Conservation (phyloP, 2,797 vertebrate genomes). For the Gymnodraco acuticeps region DNA sequence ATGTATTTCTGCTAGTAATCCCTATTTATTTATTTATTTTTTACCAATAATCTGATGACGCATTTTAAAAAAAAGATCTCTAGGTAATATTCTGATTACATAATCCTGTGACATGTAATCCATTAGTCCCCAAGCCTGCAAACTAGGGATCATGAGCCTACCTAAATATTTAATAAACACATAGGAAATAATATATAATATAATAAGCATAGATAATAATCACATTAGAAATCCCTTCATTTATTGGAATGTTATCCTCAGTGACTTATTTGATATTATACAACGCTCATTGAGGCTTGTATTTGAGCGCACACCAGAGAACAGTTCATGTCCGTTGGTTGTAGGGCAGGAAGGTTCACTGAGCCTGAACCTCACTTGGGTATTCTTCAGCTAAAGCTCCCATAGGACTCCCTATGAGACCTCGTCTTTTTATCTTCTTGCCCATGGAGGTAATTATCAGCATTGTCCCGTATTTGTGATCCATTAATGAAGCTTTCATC, state of each 20-base stretch:
- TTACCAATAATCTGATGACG: too few relatives aligned
- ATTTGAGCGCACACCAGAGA: background rate
- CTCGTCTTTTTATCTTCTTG: slow-evolving; percentile 60
- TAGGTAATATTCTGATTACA: too few relatives aligned
- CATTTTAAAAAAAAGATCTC: too few relatives aligned
- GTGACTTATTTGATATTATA: slow-evolving; percentile 22
- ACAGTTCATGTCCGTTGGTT: slow-evolving; percentile 1
- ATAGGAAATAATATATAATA: too few relatives aligned
- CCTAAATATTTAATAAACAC: too few relatives aligned
- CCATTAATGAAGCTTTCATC: slow-evolving; percentile 76
- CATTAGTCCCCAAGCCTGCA: too few relatives aligned
- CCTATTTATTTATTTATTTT: too few relatives aligned
- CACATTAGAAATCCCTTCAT: slow-evolving; percentile 6
- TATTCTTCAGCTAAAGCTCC: slow-evolving; percentile 38
- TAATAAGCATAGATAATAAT: too few relatives aligned
- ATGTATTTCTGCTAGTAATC: too few relatives aligned
- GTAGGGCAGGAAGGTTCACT: slow-evolving; percentile 2
- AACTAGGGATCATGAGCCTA: too few relatives aligned
- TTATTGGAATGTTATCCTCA: slow-evolving; percentile 4
- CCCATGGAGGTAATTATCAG: slow-evolving; percentile 74
- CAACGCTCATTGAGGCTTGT: slow-evolving; percentile 14
- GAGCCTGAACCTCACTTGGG: slow-evolving; percentile 25
- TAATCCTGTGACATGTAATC: too few relatives aligned
- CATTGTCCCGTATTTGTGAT: slow-evolving; percentile 72
- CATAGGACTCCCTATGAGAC: slow-evolving; percentile 32